Evolutionary conservation across 2,888 invertebrate genomes (phyloP).

Genomic region (Saturnia pavonia): DNA sequence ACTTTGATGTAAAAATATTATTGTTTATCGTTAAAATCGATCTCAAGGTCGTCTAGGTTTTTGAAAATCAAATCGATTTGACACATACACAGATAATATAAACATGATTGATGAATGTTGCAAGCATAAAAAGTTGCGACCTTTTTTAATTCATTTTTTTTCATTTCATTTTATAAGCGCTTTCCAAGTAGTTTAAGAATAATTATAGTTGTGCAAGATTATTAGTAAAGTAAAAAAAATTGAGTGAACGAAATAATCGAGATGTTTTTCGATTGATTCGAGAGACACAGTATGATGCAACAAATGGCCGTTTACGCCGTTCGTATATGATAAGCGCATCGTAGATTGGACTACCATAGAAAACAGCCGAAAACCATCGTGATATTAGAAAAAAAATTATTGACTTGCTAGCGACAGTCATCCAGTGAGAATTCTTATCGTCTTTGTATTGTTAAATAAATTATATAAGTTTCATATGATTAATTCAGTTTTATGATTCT

Average conservation of each 20-base stretch:
- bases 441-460: neutral
- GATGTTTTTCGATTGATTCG: neutral
- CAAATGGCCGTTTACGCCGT: too few species aligned
- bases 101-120: neutral
- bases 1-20: neutral
- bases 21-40: neutral
- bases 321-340: neutral
- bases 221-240: neutral
- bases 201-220: neutral
- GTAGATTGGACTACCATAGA: neutral
- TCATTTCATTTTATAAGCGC: too few species aligned
- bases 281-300: neutral
- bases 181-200: too few species aligned
- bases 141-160: too few species aligned
- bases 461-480: neutral
- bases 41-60: neutral
- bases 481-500: neutral
- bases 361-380: neutral
- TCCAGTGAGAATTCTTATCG: neutral
- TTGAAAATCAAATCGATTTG: neutral
- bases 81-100: neutral
- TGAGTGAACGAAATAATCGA: neutral
- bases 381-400: neutral
- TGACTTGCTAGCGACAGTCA: neutral
- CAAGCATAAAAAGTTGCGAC: neutral